A percentile compares a stretch with the other conserved stretches of the same genome.
These are phyloP conservation scores for Peromyscus californicus DNA, from an alignment of 2,113 vertebrate species.

Conservation along the genomic window DNA sequence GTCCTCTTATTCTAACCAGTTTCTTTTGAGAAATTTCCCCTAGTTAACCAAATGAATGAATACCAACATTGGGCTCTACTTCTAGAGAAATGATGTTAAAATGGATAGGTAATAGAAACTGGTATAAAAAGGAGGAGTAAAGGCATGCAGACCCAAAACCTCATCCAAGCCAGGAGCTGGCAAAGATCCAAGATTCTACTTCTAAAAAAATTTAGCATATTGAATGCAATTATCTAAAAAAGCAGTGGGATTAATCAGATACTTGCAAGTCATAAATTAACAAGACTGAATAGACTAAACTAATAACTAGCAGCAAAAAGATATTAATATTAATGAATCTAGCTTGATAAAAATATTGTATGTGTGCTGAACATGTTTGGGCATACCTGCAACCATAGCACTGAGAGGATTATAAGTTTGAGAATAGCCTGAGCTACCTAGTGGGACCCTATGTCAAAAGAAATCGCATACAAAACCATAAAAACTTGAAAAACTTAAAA, in stretches of 20 bases:
- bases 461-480: not conserved
- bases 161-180: not conserved
- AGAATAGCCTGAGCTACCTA: not conserved
- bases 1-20: not conserved
- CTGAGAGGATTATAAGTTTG: not conserved
- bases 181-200: not conserved
- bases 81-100: not conserved
- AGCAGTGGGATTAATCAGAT: not conserved
- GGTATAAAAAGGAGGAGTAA: not conserved
- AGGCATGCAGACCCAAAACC: accelerated
- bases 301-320: not conserved
- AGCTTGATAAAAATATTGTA: not conserved
- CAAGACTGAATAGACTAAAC: not conserved
- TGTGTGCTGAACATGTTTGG: not conserved
- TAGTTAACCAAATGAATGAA: not conserved
- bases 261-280: not conserved
- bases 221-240: not conserved
- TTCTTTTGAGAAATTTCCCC: constrained; percentile 1
- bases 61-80: not conserved
- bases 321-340: not conserved
- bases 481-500: not conserved
- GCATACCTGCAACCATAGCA: not conserved
- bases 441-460: not conserved
- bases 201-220: not conserved
- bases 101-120: not conserved